Conservation (phyloP, 2,113 vertebrate species). For the Cyrtonyx montezumae region DNA sequence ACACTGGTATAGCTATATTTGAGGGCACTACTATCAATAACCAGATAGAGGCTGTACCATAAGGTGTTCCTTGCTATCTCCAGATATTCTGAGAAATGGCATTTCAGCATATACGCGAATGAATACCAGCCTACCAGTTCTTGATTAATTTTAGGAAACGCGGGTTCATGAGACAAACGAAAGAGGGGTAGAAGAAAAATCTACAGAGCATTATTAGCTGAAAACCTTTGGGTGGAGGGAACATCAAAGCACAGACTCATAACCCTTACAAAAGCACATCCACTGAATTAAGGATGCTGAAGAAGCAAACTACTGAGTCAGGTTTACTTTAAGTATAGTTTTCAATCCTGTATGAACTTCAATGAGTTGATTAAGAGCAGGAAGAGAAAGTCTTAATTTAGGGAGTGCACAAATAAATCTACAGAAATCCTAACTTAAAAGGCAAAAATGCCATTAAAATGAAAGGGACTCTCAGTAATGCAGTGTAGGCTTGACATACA, state of each 20-base stretch:
- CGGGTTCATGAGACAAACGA: not conserved
- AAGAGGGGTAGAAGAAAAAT: not conserved
- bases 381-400: slow-evolving; percentile 2
- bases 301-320: not conserved
- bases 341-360: not conserved
- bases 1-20: not conserved
- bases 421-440: not conserved
- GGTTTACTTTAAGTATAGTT: not conserved
- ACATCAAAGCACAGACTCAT: not conserved
- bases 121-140: not conserved
- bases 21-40: not conserved
- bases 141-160: not conserved
- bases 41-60: not conserved
- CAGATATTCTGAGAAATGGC: not conserved
- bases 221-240: not conserved
- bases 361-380: not conserved
- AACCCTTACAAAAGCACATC: not conserved
- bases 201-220: not conserved
- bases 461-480: not conserved
- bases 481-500: not conserved
- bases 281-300: not conserved
- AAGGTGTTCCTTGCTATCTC: fast-evolving
- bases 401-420: not conserved
- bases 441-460: not conserved
- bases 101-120: not conserved